Evolutionary conservation across 2,113 vertebrate genomes (phyloP).

Genomic region (Bettongia penicillata): DNA sequence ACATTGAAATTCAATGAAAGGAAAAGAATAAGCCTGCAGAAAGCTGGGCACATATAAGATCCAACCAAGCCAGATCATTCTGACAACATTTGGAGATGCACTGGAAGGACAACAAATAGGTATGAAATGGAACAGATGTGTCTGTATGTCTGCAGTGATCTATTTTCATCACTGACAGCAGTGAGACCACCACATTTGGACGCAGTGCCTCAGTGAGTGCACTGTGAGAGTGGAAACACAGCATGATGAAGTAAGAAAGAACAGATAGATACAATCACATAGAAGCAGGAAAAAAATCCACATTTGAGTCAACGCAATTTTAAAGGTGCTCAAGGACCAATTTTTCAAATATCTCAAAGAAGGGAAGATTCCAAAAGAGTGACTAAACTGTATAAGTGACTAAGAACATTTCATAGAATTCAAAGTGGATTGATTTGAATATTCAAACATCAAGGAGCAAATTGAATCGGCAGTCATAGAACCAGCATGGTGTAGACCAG

Average conservation of each 20-base stretch:
- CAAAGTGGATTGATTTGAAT: neutral
- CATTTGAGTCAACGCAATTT: neutral
- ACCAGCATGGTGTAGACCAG: neutral
- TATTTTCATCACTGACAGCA: neutral
- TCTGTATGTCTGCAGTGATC: neutral
- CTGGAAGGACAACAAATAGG: neutral
- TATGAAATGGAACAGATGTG: neutral
- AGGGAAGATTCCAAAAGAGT: neutral
- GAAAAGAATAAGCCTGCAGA: neutral
- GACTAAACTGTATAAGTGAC: neutral
- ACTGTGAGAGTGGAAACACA: neutral
- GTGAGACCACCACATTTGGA: neutral
- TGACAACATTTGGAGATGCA: neutral
- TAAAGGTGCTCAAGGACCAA: neutral
- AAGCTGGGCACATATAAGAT: neutral
- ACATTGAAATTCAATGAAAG: neutral
- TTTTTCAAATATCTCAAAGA: neutral
- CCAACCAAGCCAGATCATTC: neutral
- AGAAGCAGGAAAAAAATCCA: neutral
- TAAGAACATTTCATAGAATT: neutral
- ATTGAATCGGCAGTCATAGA: neutral
- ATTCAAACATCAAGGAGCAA: neutral
- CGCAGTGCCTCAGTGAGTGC: neutral
- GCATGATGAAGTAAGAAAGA: neutral
- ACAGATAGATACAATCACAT: neutral